phyloP scores from a whole-genome alignment of 2,888 invertebrate genomes.

The Pterostichus madidus region DNA sequence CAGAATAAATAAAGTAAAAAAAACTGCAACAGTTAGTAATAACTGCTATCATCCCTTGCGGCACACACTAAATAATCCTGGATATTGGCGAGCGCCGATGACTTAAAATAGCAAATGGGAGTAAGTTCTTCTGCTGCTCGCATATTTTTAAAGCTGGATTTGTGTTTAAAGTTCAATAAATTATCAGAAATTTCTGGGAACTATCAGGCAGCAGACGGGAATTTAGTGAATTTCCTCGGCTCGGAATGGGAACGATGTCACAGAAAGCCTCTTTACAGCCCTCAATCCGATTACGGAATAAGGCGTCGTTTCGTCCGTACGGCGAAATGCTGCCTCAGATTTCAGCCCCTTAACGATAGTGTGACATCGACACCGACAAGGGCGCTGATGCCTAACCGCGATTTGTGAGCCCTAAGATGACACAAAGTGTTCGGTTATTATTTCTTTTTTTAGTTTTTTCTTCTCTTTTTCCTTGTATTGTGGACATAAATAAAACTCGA shows the following conservation, averaged over 20 bases:
- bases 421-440: slow-evolving; percentile 21
- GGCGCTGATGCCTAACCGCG: slow-evolving; percentile 19
- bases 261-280: slow-evolving; percentile 65
- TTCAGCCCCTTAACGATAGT: slow-evolving; percentile 43
- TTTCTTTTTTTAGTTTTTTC: slow-evolving; percentile 2
- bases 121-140: not conserved
- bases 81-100: slow-evolving; percentile 11
- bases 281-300: slow-evolving; percentile 65
- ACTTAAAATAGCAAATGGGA: slow-evolving; percentile 23
- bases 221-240: not conserved
- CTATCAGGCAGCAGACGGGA: slow-evolving; percentile 19
- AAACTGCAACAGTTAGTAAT: slow-evolving; percentile 1
- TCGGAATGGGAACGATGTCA: slow-evolving; percentile 52
- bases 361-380: slow-evolving; percentile 53
- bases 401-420: slow-evolving; percentile 28
- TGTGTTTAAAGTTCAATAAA: slow-evolving; percentile 66
- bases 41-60: not conserved
- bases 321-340: slow-evolving; percentile 40
- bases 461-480: not conserved
- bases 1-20: slow-evolving; percentile 18
- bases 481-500: not conserved
- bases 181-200: slow-evolving; percentile 62
- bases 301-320: slow-evolving; percentile 51
- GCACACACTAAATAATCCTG: slow-evolving; percentile 37
- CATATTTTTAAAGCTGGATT: slow-evolving; percentile 53